These are phyloP conservation scores for Morus bassanus DNA, from an alignment of 2,797 vertebrate genomes.

Conservation along the genomic window DNA sequence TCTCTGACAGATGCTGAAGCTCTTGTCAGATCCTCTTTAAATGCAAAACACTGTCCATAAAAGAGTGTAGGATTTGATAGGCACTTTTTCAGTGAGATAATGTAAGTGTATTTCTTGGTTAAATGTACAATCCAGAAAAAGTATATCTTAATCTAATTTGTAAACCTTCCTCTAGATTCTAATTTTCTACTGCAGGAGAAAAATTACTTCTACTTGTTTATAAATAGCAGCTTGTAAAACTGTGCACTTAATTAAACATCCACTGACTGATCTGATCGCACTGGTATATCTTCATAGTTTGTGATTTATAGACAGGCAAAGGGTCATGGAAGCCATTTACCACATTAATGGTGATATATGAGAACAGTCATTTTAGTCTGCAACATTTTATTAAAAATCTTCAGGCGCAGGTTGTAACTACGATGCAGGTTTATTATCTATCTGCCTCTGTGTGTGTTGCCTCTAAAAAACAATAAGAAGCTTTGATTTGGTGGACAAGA, in stretches of 20 bases:
- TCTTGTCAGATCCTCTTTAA: neutral
- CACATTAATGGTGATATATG: neutral
- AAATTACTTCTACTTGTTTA: slow-evolving; percentile 53
- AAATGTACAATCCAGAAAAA: neutral
- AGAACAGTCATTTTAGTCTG: slow-evolving; percentile 18
- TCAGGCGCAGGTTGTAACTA: neutral
- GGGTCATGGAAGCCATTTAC: slow-evolving; percentile 59
- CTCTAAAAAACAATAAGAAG: neutral
- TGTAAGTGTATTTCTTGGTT: neutral
- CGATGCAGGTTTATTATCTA: neutral
- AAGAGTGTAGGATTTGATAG: neutral
- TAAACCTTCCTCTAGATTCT: neutral
- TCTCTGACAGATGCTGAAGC: neutral
- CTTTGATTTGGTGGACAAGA: neutral
- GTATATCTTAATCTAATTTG: slow-evolving; percentile 31
- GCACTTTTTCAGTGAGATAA: neutral
- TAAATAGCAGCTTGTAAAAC: slow-evolving; percentile 54
- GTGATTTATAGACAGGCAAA: slow-evolving; percentile 71
- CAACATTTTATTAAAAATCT: slow-evolving; percentile 52
- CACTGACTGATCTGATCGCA: slow-evolving; percentile 29
- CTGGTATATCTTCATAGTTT: slow-evolving; percentile 41
- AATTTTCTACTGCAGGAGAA: slow-evolving; percentile 34
- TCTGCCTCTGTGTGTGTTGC: neutral
- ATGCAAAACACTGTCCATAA: neutral
- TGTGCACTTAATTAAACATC: slow-evolving; percentile 61